Evolutionary conservation across 2,888 invertebrate species (phyloP), one percentile per base, ranked within the genome.

Genomic region (Chesias legatella): DNA sequence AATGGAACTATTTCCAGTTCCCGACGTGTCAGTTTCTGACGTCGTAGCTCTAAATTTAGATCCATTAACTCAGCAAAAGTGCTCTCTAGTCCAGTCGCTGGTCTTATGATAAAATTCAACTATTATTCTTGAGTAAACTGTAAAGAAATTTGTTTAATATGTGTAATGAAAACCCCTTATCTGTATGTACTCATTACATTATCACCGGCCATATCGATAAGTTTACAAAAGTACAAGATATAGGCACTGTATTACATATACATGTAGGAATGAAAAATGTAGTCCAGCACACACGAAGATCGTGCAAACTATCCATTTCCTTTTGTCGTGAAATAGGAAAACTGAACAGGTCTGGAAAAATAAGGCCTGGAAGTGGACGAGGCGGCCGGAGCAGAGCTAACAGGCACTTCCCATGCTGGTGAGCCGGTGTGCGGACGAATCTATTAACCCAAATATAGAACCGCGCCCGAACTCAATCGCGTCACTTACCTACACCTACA

Each of bases 401-500:
- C 84, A 77, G 82, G 79, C 81, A 86, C 86, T 83, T 86, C 86
- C 86, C 73, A 81, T 81, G 70, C 60, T 72, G 70, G 68, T 70
- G 62, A 67, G 62, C 64, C 77, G 64, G 68, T 62, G 73, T 68
- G 76, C 84, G 88, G 88, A 86, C 84, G 85, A 82, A 83, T 81
- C 86, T 77, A 88, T 86, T 88, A 85, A 86, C 88, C 88, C 84
- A 86, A 84, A 88, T 86, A 83, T 82, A 86, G 79, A 74, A 79
- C 84, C 85, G 68, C 84, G 74, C 83, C 84, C 79, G 77, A 69
- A 66, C 63, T 53, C 48, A 60, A 69, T 74, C 67, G 72, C 79
- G 70, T 70, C 71, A 63, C 65, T 57, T 62, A 60, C 58, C 65
- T 64, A 66, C 60, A 60, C 56, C 10, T 32, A 22, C 25, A 27